phyloP scores from a whole-genome alignment of 2,113 vertebrate species.

The Rousettus leschenaultii region DNA sequence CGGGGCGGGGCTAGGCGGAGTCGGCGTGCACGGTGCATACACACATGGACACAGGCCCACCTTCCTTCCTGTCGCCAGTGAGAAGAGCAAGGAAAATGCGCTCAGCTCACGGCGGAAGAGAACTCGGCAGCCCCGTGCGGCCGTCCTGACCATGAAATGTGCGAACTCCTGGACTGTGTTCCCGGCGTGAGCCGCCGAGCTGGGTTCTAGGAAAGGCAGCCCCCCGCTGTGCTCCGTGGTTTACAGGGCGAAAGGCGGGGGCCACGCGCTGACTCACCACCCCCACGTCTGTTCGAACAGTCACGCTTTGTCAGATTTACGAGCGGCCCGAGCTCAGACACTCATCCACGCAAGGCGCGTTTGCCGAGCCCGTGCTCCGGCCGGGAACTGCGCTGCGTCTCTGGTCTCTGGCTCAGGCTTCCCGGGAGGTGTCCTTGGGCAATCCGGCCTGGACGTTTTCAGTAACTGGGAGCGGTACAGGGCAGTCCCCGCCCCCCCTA shows the following conservation, averaged over 20 bases:
- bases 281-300: neutral
- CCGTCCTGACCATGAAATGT: too few species aligned
- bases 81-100: neutral
- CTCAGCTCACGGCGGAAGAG: neutral
- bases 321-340: neutral
- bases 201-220: neutral
- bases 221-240: neutral
- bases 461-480: neutral
- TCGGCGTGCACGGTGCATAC: rapidly evolving
- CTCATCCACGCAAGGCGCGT: neutral
- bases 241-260: neutral
- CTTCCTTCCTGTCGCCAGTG: neutral
- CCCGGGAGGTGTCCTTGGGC: neutral
- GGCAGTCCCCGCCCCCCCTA: rapidly evolving
- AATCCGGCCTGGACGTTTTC: neutral
- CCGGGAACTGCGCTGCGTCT: neutral
- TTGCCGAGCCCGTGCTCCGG: neutral
- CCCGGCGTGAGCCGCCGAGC: rapidly evolving
- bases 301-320: neutral
- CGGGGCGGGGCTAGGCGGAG: rapidly evolving
- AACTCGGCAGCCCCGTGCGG: neutral
- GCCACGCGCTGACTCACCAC: neutral
- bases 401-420: neutral
- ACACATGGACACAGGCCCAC: rapidly evolving
- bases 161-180: neutral